These are phyloP conservation scores for Hydriomena furcata DNA, from an alignment of 2,888 invertebrate genomes.

Conservation along the genomic window DNA sequence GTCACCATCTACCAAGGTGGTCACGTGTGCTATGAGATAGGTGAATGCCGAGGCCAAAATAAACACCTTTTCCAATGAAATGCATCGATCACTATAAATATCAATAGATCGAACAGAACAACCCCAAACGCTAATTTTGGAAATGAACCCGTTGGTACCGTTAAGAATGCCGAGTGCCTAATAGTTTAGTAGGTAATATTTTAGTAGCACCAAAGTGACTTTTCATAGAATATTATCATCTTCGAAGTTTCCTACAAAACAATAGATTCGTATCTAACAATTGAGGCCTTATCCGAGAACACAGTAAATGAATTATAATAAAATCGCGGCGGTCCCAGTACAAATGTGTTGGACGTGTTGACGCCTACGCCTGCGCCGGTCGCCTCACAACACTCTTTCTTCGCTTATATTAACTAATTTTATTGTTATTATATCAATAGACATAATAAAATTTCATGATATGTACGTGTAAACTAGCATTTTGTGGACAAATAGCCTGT, in stretches of 20 bases:
- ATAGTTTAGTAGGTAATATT: too few relatives aligned
- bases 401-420: slow-evolving; percentile 43
- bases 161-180: too few relatives aligned
- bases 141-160: too few relatives aligned
- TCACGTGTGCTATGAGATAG: too few relatives aligned
- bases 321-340: slow-evolving; percentile 65
- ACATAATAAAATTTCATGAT: slow-evolving; percentile 19
- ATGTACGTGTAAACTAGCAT: slow-evolving; percentile 23
- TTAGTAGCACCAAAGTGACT: slow-evolving; percentile 6
- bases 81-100: too few relatives aligned
- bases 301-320: slow-evolving; percentile 80
- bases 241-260: slow-evolving; percentile 31
- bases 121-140: too few relatives aligned
- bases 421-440: slow-evolving; percentile 32
- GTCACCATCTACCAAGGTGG: too few relatives aligned
- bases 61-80: too few relatives aligned
- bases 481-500: slow-evolving; percentile 27
- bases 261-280: slow-evolving; percentile 42
- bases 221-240: background rate
- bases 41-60: too few relatives aligned
- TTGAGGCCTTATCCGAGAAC: slow-evolving; percentile 57
- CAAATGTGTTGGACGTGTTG: slow-evolving; percentile 75
- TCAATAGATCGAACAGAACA: too few relatives aligned
- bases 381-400: slow-evolving; percentile 33
- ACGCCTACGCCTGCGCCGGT: slow-evolving; percentile 60